Evolutionary conservation across 2,888 invertebrate species (phyloP).

Genomic region (Chymomyza fuscimana): DNA sequence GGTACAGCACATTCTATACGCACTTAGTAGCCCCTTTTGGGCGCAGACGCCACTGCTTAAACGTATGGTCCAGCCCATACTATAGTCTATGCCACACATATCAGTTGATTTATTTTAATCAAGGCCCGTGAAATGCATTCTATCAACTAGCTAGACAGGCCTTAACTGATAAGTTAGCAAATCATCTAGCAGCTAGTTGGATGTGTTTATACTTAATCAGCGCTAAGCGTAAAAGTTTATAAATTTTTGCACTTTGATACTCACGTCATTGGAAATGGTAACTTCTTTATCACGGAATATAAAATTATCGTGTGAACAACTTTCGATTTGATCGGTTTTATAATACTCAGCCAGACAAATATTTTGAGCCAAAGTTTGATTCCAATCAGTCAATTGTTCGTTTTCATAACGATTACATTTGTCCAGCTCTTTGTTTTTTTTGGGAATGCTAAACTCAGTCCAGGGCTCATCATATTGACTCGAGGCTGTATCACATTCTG

Average conservation of each 20-base stretch:
- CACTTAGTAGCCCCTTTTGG: too few species aligned
- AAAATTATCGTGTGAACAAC: constrained; percentile 80
- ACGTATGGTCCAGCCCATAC: too few species aligned
- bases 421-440: constrained; percentile 77
- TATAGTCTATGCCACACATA: neutral
- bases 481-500: constrained; percentile 76
- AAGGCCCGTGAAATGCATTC: neutral
- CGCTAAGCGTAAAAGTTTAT: constrained; percentile 24
- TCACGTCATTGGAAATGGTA: constrained; percentile 85
- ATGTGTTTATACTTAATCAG: neutral
- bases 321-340: constrained; percentile 71
- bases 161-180: constrained; percentile 47
- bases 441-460: constrained; percentile 80
- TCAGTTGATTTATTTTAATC: neutral
- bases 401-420: constrained; percentile 80
- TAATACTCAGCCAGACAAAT: constrained; percentile 80
- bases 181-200: neutral
- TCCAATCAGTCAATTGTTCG: constrained; percentile 36
- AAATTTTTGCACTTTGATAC: constrained; percentile 65
- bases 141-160: neutral
- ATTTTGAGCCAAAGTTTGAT: constrained; percentile 30
- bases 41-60: too few species aligned
- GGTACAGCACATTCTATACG: too few species aligned
- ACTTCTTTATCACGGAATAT: constrained; percentile 82
- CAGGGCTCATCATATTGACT: constrained; percentile 79